Percentiles rank a stretch among this genome's conserved stretches.
phyloP scores from a whole-genome alignment of 2,797 vertebrate species.

The Aulostomus chinensis region DNA sequence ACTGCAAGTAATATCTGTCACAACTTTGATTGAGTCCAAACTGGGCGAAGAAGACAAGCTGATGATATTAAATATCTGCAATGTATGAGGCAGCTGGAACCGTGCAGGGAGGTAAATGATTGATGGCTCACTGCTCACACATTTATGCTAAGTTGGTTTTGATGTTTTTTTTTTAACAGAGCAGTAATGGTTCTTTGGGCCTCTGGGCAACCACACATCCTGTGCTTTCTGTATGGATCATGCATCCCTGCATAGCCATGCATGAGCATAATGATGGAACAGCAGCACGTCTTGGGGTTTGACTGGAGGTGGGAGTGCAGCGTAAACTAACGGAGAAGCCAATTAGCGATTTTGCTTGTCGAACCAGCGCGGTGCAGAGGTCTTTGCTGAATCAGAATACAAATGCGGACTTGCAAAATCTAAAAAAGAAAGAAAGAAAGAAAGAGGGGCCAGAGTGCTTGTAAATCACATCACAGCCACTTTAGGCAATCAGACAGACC shows the following conservation, averaged over 20 bases:
- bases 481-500: conserved; percentile 34
- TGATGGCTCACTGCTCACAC: conserved; percentile 54
- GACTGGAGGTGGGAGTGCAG: conserved; percentile 29
- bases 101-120: conserved; percentile 62
- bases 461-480: conserved; percentile 48
- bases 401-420: conserved; percentile 4
- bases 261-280: conserved; percentile 41
- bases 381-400: conserved; percentile 12
- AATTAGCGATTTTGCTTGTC: conserved; percentile 54
- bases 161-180: conserved; percentile 44
- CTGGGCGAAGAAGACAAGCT: conserved; percentile 19
- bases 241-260: conserved; percentile 25
- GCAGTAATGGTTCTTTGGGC: conserved; percentile 47
- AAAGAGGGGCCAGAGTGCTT: conserved; percentile 23
- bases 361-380: conserved; percentile 35
- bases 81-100: conserved; percentile 42
- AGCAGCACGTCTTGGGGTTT: conserved; percentile 40
- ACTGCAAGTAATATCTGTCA: conserved; percentile 27
- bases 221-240: conserved; percentile 42
- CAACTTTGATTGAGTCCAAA: conserved; percentile 37
- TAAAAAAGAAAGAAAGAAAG: too few species aligned
- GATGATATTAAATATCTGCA: conserved; percentile 58
- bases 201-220: conserved; percentile 35
- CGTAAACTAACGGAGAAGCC: conserved; percentile 36
- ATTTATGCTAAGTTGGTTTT: conserved; percentile 59